These are phyloP conservation scores for Glaucomys volans DNA, from an alignment of 2,113 vertebrate genomes.

Conservation along the genomic window DNA sequence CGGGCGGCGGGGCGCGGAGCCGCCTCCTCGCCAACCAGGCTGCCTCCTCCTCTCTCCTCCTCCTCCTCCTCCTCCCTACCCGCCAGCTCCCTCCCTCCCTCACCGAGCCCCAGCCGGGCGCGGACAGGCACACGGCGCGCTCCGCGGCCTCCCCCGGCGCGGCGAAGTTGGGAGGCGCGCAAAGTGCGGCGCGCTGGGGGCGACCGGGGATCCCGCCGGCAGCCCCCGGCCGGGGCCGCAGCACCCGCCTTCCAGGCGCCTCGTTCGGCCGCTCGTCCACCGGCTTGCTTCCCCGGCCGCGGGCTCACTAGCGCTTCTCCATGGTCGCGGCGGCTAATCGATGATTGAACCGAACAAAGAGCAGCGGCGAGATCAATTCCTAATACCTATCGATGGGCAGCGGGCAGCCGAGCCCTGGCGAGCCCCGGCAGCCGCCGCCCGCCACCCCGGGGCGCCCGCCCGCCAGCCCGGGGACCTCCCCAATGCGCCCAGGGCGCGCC, in stretches of 20 bases:
- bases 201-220: slow-evolving; percentile 69
- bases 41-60: slow-evolving; percentile 56
- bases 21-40: slow-evolving; percentile 60
- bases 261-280: neutral
- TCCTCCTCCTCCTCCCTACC: slow-evolving; percentile 27
- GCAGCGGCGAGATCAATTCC: slow-evolving; percentile 94
- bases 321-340: slow-evolving; percentile 91
- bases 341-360: slow-evolving; percentile 98
- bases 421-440: slow-evolving; percentile 61
- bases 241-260: slow-evolving; percentile 46
- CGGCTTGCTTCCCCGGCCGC: slow-evolving; percentile 70
- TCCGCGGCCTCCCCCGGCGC: slow-evolving; percentile 53
- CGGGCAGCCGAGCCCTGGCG: slow-evolving; percentile 81
- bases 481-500: slow-evolving; percentile 64
- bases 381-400: slow-evolving; percentile 94
- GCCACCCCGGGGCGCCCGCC: slow-evolving; percentile 67
- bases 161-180: slow-evolving; percentile 81
- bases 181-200: slow-evolving; percentile 73
- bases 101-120: slow-evolving; percentile 46
- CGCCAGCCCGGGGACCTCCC: slow-evolving; percentile 24
- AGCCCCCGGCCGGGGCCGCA: slow-evolving; percentile 38
- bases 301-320: slow-evolving; percentile 87
- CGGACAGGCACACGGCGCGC: slow-evolving; percentile 64
- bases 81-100: slow-evolving; percentile 68
- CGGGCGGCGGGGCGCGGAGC: slow-evolving; percentile 59